Evolutionary conservation across 2,113 vertebrate species (phyloP), one percentile per base, ranked within the genome.

Genomic region (Hydrochoerus hydrochaeris): DNA sequence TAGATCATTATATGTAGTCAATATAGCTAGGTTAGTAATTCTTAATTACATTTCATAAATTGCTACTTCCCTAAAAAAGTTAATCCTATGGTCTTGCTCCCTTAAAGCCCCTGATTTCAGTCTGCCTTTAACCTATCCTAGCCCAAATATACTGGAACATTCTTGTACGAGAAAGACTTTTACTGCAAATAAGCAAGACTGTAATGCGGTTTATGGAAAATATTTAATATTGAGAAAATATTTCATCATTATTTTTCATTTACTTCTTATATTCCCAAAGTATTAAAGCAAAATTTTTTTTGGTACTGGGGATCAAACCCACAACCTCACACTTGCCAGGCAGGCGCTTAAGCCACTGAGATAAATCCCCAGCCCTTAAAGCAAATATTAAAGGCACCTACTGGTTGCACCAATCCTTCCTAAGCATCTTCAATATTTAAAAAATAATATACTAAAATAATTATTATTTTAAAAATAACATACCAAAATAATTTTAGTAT

Each of bases 241-340:
- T 71, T 86, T 77, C 49, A 62, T 58, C 94, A n/a, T 30, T 49
- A 81, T 73, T 65, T 19, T 84, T 12, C 32, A 87, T 91, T 96
- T 93, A 26, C 41, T 75, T 95, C 14, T 85, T 81, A n/a, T 91
- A 46, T 60, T 90, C 62, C 75, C 44, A 90, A 83, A 92, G 90
- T 71, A 96, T 19, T 35, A 94, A 90, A 87, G 54, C 90, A 80
- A 90, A 87, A n/a, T n/a, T n/a, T n/a, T n/a, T n/a, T n/a, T n/a
- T n/a, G n/a, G n/a, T n/a, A n/a, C n/a, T n/a, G n/a, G n/a, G n/a
- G n/a, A n/a, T n/a, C n/a, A n/a, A n/a, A n/a, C n/a, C n/a, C n/a
- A n/a, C n/a, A n/a, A n/a, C n/a, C n/a, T n/a, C n/a, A n/a, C n/a
- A n/a, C n/a, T n/a, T n/a, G n/a, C n/a, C n/a, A n/a, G n/a, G n/a